Conservation (phyloP, 2,797 vertebrate species). For the Gorsachius magnificus region DNA sequence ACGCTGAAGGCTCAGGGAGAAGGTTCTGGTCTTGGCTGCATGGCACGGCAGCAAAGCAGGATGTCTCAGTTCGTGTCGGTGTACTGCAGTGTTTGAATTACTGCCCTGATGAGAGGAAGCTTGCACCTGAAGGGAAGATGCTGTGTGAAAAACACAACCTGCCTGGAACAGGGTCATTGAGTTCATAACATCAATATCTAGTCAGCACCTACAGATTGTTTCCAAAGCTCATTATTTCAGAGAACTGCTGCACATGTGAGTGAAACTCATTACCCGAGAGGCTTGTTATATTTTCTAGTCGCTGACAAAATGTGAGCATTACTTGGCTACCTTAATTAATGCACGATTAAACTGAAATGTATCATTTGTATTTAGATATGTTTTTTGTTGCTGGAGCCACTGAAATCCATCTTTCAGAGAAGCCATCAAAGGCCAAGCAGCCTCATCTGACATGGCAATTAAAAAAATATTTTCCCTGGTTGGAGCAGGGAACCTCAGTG, state of each 20-base stretch:
- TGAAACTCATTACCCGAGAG: constrained; percentile 41
- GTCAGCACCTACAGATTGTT: not conserved
- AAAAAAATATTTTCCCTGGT: not conserved
- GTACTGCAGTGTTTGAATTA: not conserved
- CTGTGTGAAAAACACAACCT: not conserved
- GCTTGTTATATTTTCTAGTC: not conserved
- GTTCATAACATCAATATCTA: not conserved
- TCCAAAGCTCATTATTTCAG: constrained; percentile 53
- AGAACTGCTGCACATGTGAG: not conserved
- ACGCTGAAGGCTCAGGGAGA: not conserved
- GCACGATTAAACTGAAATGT: not conserved
- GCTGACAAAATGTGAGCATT: not conserved
- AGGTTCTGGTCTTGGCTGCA: not conserved
- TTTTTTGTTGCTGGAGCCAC: not conserved
- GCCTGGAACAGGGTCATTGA: not conserved
- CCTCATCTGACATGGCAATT: not conserved
- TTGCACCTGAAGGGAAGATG: not conserved
- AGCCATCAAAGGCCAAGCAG: not conserved
- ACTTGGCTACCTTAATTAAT: constrained; percentile 39
- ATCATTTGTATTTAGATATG: not conserved
- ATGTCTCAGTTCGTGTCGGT: not conserved
- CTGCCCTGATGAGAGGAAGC: not conserved
- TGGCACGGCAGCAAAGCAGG: not conserved
- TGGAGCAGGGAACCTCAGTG: not conserved
- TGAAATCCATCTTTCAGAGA: not conserved